Evolutionary conservation across 2,113 vertebrate species (phyloP).

Genomic region (Mola mola): DNA sequence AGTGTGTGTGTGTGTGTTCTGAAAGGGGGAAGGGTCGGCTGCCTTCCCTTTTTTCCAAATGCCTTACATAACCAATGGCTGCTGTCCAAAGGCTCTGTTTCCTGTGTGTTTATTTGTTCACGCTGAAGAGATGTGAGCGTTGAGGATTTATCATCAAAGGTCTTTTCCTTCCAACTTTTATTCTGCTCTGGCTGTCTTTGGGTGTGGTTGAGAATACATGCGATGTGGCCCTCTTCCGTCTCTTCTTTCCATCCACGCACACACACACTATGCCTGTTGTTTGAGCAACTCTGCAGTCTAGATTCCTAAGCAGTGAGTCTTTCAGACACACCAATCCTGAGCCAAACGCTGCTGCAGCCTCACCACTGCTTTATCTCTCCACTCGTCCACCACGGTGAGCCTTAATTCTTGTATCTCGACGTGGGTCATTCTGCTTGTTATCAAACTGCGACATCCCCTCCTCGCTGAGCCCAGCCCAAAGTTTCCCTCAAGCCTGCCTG

Average conservation of each 20-base stretch:
- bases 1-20: neutral
- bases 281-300: constrained; percentile 54
- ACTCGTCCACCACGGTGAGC: neutral
- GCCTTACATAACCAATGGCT: constrained; percentile 29
- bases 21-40: too few relatives aligned
- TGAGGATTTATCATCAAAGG: neutral
- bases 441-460: constrained; percentile 12
- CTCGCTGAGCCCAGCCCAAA: constrained; percentile 25
- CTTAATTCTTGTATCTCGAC: too few relatives aligned
- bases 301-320: constrained; percentile 82
- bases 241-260: constrained; percentile 26
- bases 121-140: too few relatives aligned
- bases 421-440: neutral
- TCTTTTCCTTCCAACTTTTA: neutral
- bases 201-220: constrained; percentile 43
- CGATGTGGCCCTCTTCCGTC: constrained; percentile 27
- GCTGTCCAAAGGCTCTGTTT: constrained; percentile 37
- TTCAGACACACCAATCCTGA: constrained; percentile 71
- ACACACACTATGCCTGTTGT: constrained; percentile 33
- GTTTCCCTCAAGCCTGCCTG: constrained; percentile 39
- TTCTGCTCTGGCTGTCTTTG: constrained; percentile 15
- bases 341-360: constrained; percentile 34
- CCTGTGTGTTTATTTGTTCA: constrained; percentile 29
- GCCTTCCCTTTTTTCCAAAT: too few relatives aligned
- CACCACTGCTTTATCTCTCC: constrained; percentile 9